Percentiles rank a stretch among this genome's conserved stretches.
Conservation (phyloP, 1,140 invertebrate genomes). For the Polypedilum pembai region DNA sequence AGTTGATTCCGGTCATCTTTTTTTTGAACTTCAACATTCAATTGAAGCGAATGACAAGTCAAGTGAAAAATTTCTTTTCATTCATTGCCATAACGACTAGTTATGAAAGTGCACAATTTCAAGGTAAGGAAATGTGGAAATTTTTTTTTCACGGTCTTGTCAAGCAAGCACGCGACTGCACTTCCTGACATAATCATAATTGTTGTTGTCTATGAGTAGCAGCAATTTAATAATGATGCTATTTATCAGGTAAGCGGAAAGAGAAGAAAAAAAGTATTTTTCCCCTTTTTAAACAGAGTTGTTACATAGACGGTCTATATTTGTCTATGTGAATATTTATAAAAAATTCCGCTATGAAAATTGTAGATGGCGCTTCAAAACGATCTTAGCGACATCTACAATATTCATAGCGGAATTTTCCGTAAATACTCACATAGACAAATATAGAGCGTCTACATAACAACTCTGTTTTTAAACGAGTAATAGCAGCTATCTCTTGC, state of each 20-base stretch:
- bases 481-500: background rate
- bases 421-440: too few relatives aligned
- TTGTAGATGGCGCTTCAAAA: too few relatives aligned
- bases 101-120: background rate
- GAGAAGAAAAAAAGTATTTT: background rate
- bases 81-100: background rate
- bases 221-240: conserved; percentile 19
- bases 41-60: background rate
- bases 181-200: background rate
- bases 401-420: too few relatives aligned
- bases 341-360: too few relatives aligned
- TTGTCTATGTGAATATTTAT: too few relatives aligned
- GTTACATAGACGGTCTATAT: too few relatives aligned
- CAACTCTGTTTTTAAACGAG: too few relatives aligned
- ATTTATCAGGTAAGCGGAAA: background rate
- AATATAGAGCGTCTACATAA: too few relatives aligned
- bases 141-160: background rate
- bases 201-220: background rate
- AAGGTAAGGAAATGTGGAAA: background rate
- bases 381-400: too few relatives aligned
- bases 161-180: conserved; percentile 3
- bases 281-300: background rate
- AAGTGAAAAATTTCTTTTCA: background rate
- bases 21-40: background rate
- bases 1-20: background rate